Conservation (phyloP, 2,113 vertebrate genomes). For the Erythrocebus patas region DNA sequence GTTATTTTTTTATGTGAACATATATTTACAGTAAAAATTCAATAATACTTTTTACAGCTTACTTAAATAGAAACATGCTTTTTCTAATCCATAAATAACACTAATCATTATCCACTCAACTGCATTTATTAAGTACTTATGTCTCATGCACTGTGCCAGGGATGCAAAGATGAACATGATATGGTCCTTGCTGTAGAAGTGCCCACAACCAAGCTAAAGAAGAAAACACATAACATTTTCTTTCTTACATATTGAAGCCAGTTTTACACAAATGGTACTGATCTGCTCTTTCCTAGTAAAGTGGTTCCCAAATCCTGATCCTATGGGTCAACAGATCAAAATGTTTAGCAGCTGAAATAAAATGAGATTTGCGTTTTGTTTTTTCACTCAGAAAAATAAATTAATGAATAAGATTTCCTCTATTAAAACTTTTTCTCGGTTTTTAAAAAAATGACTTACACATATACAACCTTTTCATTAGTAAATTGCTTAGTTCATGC, state of each 20-base stretch:
- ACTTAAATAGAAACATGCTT: constrained; percentile 75
- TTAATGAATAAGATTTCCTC: constrained; percentile 20
- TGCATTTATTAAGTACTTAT: constrained; percentile 60
- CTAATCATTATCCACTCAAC: constrained; percentile 56
- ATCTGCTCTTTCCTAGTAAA: constrained; percentile 36
- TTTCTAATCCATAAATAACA: constrained; percentile 70
- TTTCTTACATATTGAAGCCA: constrained; percentile 15
- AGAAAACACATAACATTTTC: constrained; percentile 27
- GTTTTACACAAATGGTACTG: constrained; percentile 22
- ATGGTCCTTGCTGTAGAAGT: constrained; percentile 38
- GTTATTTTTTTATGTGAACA: constrained; percentile 53
- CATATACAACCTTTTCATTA: constrained; percentile 38
- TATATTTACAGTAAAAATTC: constrained; percentile 68
- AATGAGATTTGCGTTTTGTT: neutral
- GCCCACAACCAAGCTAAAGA: constrained; percentile 33
- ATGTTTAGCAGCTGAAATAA: constrained; percentile 42
- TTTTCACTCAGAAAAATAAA: constrained; percentile 31
- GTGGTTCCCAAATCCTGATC: constrained; percentile 2
- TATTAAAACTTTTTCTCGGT: constrained; percentile 19
- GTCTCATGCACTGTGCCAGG: constrained; percentile 58
- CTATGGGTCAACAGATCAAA: constrained; percentile 17
- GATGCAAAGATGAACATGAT: constrained; percentile 42
- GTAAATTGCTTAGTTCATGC: constrained; percentile 16
- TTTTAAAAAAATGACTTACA: constrained; percentile 21
- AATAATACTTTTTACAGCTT: constrained; percentile 56